Base-by-base conservation (phyloP, 1,140 invertebrate species). In the Teleogryllus occipitalis region DNA sequence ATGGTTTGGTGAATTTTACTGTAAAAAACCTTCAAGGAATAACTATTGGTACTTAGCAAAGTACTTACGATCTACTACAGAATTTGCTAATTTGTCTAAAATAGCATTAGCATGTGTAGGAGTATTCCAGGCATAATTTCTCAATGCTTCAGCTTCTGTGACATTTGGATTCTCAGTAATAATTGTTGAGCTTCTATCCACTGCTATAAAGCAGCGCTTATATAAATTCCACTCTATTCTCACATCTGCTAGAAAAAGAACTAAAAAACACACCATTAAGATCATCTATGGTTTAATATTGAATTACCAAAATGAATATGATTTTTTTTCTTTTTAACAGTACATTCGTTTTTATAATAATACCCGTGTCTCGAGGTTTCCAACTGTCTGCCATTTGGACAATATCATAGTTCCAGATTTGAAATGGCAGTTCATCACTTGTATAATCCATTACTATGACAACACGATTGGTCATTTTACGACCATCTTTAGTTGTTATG, bases 371-470 rank as follows among this genome's bases (percentile, higher is more conserved):
- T 82, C 84, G 76, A 83, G 87, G 74, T 84, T 82, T n/a, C 85
- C 86, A 81, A 84, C 85, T 8, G 81, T 84, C 46, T 85, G 83
- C 54, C 85, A 83, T 79, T 84, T 85, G 10, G 80, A 83, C 80
- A 85, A 85, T 21, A 83, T 87, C 74, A 8, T 85, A 83, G 82
- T 89, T 87, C 85, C 89, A 90, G 75, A 89, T 84, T 79, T 86
- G 86, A 15, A 90, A 80, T 79, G 81, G 81, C 18, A 88, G 82
- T 85, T 82, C 86, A 85, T 76, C 85, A 80, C 85, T 86, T 22
- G 88, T 89, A 78, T 88, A 87, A 81, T 90, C 89, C 78, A 89
- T 86, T 18, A 89, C 84, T 79, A 88, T 86, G 8, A 89, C 82
- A 74, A 85, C 84, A 10, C 88, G 84, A 39, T 88, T 84, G 22